Evolutionary conservation across 1,140 invertebrate species (phyloP).

Genomic region (Orussus abietinus): DNA sequence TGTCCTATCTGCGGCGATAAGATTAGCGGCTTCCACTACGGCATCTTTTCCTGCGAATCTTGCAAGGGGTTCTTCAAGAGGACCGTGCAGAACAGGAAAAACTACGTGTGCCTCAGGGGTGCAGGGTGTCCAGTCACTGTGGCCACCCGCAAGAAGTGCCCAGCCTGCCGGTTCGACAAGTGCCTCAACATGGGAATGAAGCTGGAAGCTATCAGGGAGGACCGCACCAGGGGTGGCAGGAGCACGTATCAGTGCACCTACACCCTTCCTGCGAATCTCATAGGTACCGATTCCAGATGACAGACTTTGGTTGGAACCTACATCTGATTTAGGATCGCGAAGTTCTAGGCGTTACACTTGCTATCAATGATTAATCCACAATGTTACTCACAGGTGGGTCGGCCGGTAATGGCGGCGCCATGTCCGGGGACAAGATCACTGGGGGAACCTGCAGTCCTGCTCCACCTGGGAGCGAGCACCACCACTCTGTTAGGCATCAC

Average conservation of each 20-base stretch:
- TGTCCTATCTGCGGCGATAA: conserved; percentile 95
- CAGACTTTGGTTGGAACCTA: no score
- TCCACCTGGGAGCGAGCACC: conserved; percentile 42
- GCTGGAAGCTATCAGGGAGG: conserved; percentile 92
- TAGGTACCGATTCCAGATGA: conserved; percentile 57
- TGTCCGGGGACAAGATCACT: conserved; percentile 38
- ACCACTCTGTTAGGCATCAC: conserved; percentile 42
- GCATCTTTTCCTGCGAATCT: conserved; percentile 95
- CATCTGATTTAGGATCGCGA: no score
- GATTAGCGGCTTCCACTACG: conserved; percentile 93
- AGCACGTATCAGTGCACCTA: conserved; percentile 94
- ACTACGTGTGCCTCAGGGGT: conserved; percentile 90
- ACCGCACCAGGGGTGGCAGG: conserved; percentile 88
- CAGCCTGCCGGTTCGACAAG: conserved; percentile 95
- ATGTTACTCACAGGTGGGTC: no score
- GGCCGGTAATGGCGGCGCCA: conserved; percentile 46
- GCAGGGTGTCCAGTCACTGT: conserved; percentile 88
- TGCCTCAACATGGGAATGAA: conserved; percentile 96
- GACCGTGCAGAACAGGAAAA: conserved; percentile 96
- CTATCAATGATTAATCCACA: no score
- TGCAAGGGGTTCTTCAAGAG: conserved; percentile 98
- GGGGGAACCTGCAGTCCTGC: conserved; percentile 45
- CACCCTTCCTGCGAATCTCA: conserved; percentile 67
- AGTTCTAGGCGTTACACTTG: no score
- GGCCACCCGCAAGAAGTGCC: conserved; percentile 92